Conservation (phyloP, 1,140 invertebrate genomes). For the Saccostrea cuccullata region DNA sequence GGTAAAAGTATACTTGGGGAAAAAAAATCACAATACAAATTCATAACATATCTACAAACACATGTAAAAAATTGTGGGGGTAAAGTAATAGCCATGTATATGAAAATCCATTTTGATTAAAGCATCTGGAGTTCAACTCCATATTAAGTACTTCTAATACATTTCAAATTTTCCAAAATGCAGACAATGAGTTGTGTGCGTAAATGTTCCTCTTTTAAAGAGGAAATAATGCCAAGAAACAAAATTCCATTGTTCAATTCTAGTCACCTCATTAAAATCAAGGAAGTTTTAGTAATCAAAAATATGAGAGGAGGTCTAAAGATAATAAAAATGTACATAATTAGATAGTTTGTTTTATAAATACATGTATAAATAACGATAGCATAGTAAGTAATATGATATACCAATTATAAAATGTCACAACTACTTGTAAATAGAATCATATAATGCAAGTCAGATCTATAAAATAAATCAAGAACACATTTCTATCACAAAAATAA, state of each 20-base stretch:
- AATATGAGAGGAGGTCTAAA: background rate
- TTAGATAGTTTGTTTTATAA: background rate
- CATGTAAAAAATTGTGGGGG: background rate
- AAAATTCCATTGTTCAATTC: background rate
- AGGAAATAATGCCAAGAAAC: background rate
- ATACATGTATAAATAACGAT: background rate
- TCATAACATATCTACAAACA: background rate
- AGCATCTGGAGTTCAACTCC: background rate
- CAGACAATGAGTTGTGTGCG: background rate
- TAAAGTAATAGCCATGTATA: background rate
- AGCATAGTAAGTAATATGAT: background rate
- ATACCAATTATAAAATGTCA: background rate
- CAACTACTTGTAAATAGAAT: background rate
- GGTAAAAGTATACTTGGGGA: background rate
- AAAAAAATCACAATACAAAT: background rate
- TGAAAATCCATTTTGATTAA: background rate
- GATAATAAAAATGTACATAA: background rate
- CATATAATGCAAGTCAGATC: slow-evolving; percentile 21
- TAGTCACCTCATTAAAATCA: background rate
- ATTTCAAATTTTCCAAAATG: background rate
- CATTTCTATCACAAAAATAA: slow-evolving; percentile 4
- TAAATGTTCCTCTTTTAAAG: background rate
- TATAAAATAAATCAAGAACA: background rate
- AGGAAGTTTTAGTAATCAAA: background rate
- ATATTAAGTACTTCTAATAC: background rate